phyloP scores from a whole-genome alignment of 2,797 vertebrate species.

The Calcarius lapponicus region DNA sequence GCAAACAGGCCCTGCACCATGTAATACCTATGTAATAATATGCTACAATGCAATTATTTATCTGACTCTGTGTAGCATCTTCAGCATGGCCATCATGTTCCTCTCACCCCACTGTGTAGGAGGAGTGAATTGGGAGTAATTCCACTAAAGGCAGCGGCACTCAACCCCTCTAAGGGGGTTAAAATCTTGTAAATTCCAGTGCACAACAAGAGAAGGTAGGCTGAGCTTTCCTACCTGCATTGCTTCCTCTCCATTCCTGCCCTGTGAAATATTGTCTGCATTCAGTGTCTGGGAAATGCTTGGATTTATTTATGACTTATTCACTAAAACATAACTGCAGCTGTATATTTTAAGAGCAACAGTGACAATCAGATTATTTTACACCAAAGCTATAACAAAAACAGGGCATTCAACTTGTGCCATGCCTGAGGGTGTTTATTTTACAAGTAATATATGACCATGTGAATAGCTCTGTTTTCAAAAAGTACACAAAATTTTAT shows the following conservation, averaged over 20 bases:
- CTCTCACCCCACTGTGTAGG: not conserved
- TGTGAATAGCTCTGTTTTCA: not conserved
- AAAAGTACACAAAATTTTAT: not conserved
- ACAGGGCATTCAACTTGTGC: not conserved
- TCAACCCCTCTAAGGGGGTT: not conserved
- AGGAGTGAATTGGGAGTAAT: not conserved
- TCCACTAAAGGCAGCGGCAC: not conserved
- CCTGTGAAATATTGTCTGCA: not conserved
- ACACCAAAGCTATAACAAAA: not conserved
- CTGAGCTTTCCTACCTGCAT: not conserved
- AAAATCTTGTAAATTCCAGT: not conserved
- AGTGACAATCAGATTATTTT: slow-evolving; percentile 3
- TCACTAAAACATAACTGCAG: not conserved
- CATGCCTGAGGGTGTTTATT: not conserved
- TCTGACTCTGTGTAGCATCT: not conserved
- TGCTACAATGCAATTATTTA: not conserved
- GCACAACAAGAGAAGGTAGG: not conserved
- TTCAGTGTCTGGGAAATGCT: not conserved
- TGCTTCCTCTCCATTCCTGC: not conserved
- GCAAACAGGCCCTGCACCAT: not conserved
- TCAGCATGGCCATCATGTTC: not conserved
- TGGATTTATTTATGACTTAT: slow-evolving; percentile 15
- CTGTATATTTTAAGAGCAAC: not conserved
- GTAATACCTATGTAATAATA: too few species aligned
- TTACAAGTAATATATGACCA: not conserved